Evolutionary conservation across 2,888 invertebrate genomes (phyloP).

Genomic region (Blera fallax): DNA sequence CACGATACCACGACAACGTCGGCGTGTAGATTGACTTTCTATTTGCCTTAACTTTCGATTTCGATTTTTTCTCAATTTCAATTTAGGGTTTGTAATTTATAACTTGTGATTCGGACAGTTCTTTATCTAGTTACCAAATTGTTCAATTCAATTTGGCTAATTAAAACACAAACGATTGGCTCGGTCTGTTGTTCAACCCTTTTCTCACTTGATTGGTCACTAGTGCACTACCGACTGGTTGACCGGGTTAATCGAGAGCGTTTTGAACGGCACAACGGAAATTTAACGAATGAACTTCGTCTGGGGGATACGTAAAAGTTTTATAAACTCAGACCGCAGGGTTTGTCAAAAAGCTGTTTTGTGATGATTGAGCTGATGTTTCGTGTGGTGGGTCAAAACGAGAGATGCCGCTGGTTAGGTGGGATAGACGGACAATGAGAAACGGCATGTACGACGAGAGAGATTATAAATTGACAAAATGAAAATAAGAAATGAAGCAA

Average conservation of each 20-base stretch:
- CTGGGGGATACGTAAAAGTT: conserved; percentile 51
- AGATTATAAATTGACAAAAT: conserved; percentile 1
- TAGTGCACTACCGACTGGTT: neutral
- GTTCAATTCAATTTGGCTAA: conserved; percentile 19
- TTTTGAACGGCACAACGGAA: conserved; percentile 60
- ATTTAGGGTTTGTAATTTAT: conserved; percentile 16
- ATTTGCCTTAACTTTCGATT: conserved; percentile 55
- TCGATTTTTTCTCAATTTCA: conserved; percentile 14
- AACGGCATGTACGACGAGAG: neutral
- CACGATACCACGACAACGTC: neutral
- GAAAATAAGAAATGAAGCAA: neutral
- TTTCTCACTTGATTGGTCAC: conserved; percentile 34
- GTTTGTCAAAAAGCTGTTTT: conserved; percentile 59
- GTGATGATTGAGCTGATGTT: neutral
- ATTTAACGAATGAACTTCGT: conserved; percentile 65
- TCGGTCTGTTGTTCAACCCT: conserved; percentile 7
- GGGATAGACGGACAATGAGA: neutral
- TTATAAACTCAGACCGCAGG: conserved; percentile 60
- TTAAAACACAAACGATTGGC: neutral
- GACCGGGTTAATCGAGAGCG: conserved; percentile 13
- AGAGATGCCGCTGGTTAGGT: conserved; percentile 24
- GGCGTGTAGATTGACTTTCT: conserved; percentile 36
- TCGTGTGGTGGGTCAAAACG: conserved; percentile 17
- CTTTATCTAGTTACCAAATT: neutral
- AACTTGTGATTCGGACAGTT: neutral